Evolutionary conservation across 2,797 vertebrate species (phyloP).

Genomic region (Oreochromis mossambicus): DNA sequence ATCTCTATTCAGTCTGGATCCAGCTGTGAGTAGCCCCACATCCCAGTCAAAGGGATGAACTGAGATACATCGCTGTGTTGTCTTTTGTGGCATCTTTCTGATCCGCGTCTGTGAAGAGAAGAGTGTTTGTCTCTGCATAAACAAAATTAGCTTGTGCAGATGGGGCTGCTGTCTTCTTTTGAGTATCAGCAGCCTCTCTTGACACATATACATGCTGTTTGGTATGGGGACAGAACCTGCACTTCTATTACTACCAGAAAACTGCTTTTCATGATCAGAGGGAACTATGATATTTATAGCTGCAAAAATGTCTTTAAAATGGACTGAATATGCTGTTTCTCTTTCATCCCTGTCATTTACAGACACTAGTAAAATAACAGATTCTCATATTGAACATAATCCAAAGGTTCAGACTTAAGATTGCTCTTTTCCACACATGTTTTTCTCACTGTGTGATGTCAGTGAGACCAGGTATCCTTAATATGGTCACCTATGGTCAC

Average conservation of each 20-base stretch:
- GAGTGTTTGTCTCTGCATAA: not conserved
- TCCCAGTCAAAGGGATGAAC: conserved; percentile 21
- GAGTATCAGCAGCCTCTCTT: not conserved
- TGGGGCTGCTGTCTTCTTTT: conserved; percentile 1
- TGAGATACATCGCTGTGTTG: not conserved
- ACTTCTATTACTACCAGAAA: not conserved
- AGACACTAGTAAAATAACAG: not conserved
- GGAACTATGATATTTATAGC: not conserved
- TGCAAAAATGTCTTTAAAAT: not conserved
- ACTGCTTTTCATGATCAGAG: not conserved
- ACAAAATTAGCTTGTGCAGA: conserved; percentile 12
- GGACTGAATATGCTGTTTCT: not conserved
- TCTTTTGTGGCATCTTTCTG: conserved; percentile 27
- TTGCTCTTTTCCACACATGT: not conserved
- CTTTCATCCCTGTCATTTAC: not conserved
- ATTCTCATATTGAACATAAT: not conserved
- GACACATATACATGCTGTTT: not conserved
- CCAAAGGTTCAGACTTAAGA: not conserved
- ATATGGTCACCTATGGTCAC: not conserved
- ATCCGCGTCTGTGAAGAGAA: conserved; percentile 11
- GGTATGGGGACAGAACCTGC: not conserved
- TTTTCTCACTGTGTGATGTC: not conserved
- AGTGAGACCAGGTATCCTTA: not conserved
- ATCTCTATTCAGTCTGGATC: not conserved
- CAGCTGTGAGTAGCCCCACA: conserved; percentile 10